Conservation (phyloP, 2,113 vertebrate genomes). For the Chrysochloris asiatica region DNA sequence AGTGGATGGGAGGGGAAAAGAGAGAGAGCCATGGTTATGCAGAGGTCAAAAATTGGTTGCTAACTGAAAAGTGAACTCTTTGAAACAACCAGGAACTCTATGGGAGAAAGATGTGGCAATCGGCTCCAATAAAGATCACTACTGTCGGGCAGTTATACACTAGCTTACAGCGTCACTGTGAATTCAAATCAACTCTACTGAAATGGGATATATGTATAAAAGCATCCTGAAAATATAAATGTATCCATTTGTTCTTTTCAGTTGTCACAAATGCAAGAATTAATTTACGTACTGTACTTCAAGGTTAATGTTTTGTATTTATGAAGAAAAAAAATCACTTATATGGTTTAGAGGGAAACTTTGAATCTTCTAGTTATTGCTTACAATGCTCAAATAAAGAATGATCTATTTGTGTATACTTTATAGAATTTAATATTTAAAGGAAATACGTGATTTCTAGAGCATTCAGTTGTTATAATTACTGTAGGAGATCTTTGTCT, state of each 20-base stretch:
- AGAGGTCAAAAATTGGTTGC: too few relatives aligned
- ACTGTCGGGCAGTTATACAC: too few relatives aligned
- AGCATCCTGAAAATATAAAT: background rate
- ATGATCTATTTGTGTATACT: constrained; percentile 27
- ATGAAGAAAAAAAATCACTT: background rate
- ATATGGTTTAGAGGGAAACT: constrained; percentile 10
- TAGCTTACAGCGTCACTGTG: background rate
- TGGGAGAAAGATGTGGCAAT: background rate
- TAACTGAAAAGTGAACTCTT: too few relatives aligned
- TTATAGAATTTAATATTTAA: constrained; percentile 56
- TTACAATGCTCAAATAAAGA: constrained; percentile 48
- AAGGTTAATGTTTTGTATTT: background rate
- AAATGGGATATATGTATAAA: background rate
- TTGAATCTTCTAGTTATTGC: constrained; percentile 62
- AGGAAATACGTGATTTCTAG: constrained; percentile 15
- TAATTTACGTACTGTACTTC: background rate
- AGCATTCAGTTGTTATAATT: constrained; percentile 52
- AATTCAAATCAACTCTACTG: background rate
- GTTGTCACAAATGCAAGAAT: constrained; percentile 27
- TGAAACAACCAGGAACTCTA: too few relatives aligned
- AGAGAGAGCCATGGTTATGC: too few relatives aligned
- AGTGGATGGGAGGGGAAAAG: too few relatives aligned
- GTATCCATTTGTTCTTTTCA: constrained; percentile 30
- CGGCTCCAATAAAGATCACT: background rate
- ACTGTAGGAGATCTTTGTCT: constrained; percentile 53